Evolutionary conservation across 2,113 vertebrate species (phyloP), one percentile per base, ranked within the genome.

Genomic region (Eolophus roseicapilla): DNA sequence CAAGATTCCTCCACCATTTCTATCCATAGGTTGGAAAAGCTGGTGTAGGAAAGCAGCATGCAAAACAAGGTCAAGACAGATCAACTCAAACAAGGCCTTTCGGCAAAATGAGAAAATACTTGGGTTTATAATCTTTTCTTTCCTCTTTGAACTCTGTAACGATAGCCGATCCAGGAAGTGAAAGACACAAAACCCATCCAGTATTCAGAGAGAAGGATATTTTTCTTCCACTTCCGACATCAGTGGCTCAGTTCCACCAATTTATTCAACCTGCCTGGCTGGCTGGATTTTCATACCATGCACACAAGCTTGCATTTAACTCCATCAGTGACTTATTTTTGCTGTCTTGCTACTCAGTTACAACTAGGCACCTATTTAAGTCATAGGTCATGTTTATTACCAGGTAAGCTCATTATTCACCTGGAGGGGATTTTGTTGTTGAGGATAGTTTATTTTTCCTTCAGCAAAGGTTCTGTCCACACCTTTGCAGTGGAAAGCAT

Each of bases 251-350:
- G 78, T 94, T 82, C n/a, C 2, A 9, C 37, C 41, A 62, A 76
- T 87, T 92, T 84, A 71, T 84, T 84, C 44, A 71, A 71, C 81
- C 62, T 83, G 25, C 37, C 55, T 75, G 41, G 6, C 64, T 93
- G 71, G 35, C 7, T 86, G 31, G 47, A 78, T 46, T 84, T 88
- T 88, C 69, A 21, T 49, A 73, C 28, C 16, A 8, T 19, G 46
- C n/a, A 70, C 23, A 44, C 9, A 49, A 7, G 43, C 80, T 78
- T 62, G 28, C 62, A 60, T 88, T 93, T 93, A 44, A 46, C 39
- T 88, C 52, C 37, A 49, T 76, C 75, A 88, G 57, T 82, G 70
- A 85, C 65, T 91, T 93, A 71, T 74, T 95, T 95, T 89, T 92
- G 44, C 53, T 71, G 13, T 74, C 82, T 64, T 62, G 21, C 86